A percentile compares a stretch with the other conserved stretches of the same genome.
Conservation (phyloP, 2,888 invertebrate genomes). For the Eurytoma adleriae region DNA sequence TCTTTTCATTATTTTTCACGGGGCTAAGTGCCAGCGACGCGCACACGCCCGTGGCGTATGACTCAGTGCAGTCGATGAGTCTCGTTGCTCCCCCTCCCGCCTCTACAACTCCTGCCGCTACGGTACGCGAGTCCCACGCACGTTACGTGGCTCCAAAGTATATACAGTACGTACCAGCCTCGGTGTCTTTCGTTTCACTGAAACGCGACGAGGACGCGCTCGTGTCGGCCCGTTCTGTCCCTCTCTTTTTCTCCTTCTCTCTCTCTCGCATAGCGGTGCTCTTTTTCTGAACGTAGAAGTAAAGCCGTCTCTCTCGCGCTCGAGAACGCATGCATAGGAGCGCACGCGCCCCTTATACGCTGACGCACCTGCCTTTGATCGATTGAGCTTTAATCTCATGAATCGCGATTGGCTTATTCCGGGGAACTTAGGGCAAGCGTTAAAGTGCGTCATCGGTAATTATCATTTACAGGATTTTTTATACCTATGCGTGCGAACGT, state of each 20-base stretch:
- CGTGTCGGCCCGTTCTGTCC: not conserved
- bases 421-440: too few species aligned
- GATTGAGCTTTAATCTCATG: not conserved
- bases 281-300: not conserved
- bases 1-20: too few species aligned
- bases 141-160: constrained; percentile 9
- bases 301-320: not conserved
- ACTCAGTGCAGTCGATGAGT: too few species aligned
- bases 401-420: not conserved
- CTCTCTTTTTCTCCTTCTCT: not conserved
- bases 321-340: not conserved
- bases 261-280: not conserved
- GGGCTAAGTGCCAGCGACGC: too few species aligned
- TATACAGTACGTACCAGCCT: not conserved
- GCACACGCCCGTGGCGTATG: too few species aligned
- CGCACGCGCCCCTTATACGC: constrained; percentile 2
- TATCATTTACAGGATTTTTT: too few species aligned
- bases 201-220: constrained; percentile 34
- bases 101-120: too few species aligned
- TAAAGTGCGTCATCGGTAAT: too few species aligned
- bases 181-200: constrained; percentile 14
- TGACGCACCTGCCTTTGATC: not conserved
- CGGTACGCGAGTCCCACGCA: constrained; percentile 11
- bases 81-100: too few species aligned
- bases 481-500: too few species aligned